Conservation (phyloP, 2,797 vertebrate genomes). For the Alosa sapidissima region DNA sequence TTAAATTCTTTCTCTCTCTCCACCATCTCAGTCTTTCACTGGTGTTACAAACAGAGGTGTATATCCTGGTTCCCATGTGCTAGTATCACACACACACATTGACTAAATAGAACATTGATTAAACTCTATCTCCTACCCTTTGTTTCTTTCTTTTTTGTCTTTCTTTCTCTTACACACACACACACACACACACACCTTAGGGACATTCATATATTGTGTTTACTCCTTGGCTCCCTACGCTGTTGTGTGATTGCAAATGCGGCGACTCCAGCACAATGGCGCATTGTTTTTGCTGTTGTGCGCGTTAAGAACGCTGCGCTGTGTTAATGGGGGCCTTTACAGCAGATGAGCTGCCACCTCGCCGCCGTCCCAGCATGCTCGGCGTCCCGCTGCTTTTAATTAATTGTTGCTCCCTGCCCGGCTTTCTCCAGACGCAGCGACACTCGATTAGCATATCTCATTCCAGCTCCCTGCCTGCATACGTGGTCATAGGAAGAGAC, state of each 20-base stretch:
- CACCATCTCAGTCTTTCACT: too few species aligned
- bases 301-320: not conserved
- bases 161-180: not conserved
- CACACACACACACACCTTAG: not conserved
- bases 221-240: not conserved
- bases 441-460: constrained; percentile 29
- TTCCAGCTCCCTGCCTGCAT: not conserved
- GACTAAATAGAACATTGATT: too few species aligned
- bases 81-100: not conserved
- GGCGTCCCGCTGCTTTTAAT: constrained; percentile 32
- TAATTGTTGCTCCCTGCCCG: constrained; percentile 31
- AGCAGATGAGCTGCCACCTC: not conserved
- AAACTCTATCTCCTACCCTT: too few species aligned
- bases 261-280: not conserved
- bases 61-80: too few species aligned
- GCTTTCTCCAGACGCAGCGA: constrained; percentile 1
- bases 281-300: constrained; percentile 18
- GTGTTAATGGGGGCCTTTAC: constrained; percentile 29
- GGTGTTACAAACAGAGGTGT: too few species aligned
- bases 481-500: not conserved
- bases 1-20: too few species aligned
- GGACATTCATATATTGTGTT: constrained; percentile 4
- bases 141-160: too few species aligned
- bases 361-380: constrained; percentile 18
- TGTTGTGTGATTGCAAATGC: not conserved